Conservation (phyloP, 2,113 vertebrate species). For the Anarrhichthys ocellatus region DNA sequence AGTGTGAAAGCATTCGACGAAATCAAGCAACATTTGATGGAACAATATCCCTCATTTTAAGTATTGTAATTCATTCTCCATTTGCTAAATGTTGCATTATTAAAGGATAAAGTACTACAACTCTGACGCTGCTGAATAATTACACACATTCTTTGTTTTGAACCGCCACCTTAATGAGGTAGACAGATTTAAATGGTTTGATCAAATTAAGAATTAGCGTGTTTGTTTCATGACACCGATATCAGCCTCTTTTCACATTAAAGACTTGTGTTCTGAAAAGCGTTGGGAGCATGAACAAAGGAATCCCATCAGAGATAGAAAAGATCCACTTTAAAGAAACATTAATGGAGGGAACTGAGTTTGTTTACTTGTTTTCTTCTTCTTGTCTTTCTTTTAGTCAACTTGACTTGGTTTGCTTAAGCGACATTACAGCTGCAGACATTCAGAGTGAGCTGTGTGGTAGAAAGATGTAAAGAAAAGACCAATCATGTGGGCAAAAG, state of each 20-base stretch:
- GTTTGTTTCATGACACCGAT: conserved; percentile 50
- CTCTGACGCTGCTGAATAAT: conserved; percentile 17
- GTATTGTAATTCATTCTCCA: conserved; percentile 16
- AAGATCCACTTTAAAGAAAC: conserved; percentile 29
- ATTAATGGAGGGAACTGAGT: conserved; percentile 40
- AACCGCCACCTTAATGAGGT: conserved; percentile 29
- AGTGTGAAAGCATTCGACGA: conserved; percentile 14
- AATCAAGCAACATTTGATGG: conserved; percentile 41
- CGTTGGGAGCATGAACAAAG: conserved; percentile 37
- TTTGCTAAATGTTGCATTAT: conserved; percentile 25
- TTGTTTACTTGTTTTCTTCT: conserved; percentile 32
- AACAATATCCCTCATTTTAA: conserved; percentile 31
- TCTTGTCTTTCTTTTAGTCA: not conserved
- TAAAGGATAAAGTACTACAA: conserved; percentile 10
- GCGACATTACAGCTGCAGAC: not conserved
- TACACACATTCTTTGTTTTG: conserved; percentile 9
- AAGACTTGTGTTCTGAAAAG: conserved; percentile 24
- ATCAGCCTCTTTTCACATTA: conserved; percentile 42
- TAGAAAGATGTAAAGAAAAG: conserved; percentile 11
- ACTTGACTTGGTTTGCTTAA: conserved; percentile 3
- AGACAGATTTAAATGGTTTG: conserved; percentile 25
- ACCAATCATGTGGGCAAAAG: conserved; percentile 9
- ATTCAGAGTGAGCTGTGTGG: not conserved
- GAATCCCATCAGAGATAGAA: conserved; percentile 31
- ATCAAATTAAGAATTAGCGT: conserved; percentile 40